A percentile compares a stretch with the other conserved stretches of the same genome.
phyloP scores from a whole-genome alignment of 2,888 invertebrate genomes.

The Lithophane socia region DNA sequence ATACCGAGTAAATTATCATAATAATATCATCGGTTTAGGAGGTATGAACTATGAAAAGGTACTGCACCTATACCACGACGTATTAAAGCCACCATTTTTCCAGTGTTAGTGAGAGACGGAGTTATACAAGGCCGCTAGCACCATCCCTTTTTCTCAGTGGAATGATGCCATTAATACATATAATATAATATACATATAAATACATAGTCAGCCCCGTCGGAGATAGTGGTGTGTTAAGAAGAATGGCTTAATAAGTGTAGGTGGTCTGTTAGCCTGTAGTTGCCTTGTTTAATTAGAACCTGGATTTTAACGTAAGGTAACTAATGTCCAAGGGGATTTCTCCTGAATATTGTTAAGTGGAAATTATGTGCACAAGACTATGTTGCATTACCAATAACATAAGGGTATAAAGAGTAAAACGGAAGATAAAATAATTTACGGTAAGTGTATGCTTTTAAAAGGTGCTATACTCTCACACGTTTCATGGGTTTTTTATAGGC shows the following conservation, averaged over 20 bases:
- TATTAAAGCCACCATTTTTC: no score
- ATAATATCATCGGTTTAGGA: not conserved
- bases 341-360: not conserved
- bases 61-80: no score
- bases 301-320: not conserved
- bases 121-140: no score
- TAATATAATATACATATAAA: no score
- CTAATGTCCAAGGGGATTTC: not conserved
- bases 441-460: conserved; percentile 19
- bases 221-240: not conserved
- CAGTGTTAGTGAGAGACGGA: no score
- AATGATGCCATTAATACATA: no score
- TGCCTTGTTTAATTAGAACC: not conserved
- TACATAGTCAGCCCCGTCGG: no score
- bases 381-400: conserved; percentile 10
- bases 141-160: no score
- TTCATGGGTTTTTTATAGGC: conserved; percentile 18
- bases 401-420: not conserved
- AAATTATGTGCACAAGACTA: not conserved
- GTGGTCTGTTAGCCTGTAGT: not conserved
- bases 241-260: not conserved
- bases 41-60: not conserved
- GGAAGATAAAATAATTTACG: conserved; percentile 15
- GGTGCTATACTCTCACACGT: not conserved
- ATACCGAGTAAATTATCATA: not conserved